Evolutionary conservation across 2,113 vertebrate genomes (phyloP).

Genomic region (Camelus bactrianus): DNA sequence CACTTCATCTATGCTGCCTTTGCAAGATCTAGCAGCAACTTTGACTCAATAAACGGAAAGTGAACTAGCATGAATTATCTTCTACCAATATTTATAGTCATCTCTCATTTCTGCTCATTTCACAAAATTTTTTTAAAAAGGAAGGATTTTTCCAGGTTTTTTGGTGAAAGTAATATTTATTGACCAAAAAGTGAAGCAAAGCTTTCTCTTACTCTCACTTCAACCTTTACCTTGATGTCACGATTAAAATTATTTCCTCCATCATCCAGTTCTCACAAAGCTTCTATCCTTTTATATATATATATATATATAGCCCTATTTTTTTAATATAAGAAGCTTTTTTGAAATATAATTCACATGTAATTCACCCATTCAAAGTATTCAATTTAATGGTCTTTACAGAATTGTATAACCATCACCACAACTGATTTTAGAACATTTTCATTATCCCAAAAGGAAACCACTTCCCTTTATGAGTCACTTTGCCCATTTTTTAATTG

Average conservation of each 20-base stretch:
- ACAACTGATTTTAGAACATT: background rate
- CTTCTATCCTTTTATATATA: background rate
- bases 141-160: background rate
- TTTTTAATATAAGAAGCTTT: background rate
- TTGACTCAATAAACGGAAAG: background rate
- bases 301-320: background rate
- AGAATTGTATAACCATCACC: background rate
- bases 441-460: background rate
- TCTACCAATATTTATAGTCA: background rate
- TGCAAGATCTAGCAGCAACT: background rate
- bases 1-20: background rate
- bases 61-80: background rate
- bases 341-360: background rate
- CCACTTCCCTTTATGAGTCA: background rate
- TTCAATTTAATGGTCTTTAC: background rate
- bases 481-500: background rate
- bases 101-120: background rate
- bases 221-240: background rate
- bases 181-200: background rate
- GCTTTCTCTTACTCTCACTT: background rate
- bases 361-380: background rate
- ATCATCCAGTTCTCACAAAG: background rate
- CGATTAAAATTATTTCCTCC: constrained; percentile 10
- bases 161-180: background rate
- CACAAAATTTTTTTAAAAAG: background rate